Base-by-base conservation (phyloP, 2,888 invertebrate genomes). In the Aplocera efformata region DNA sequence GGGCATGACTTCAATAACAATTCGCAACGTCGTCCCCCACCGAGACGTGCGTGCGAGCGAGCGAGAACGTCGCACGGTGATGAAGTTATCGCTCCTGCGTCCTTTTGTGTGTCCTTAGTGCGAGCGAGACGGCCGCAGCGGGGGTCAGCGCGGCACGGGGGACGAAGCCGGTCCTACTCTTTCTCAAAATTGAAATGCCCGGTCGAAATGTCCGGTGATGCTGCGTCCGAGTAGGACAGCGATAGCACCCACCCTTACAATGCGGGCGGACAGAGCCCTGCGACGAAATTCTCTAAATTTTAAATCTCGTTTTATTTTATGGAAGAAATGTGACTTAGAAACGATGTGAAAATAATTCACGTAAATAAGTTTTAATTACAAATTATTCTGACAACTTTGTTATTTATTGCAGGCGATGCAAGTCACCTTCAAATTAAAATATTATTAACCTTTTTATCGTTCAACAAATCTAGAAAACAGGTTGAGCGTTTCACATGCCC, bases 171-270 rank as follows among this genome's bases (percentile, higher is more conserved):
- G 81, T 85, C 83, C 85, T 85, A 83, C 88, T 86, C 86, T 89
- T 88, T 88, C 88, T 89, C 88, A 86, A 88, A 89, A 89, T 89
- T 89, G 88, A 88, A 89, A 88, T 88, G 88, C 88, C 88, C 88
- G 88, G 88, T 86, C 88, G 88, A 88, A 88, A 85, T 89, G 88
- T 88, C 88, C 88, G 84, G 88, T 81, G 86, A 86, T 81, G 88
- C 86, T 86, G 85, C 81, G 88, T 86, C 86, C 86, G 86, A 88
- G 86, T 79, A 66, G 85, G 86, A 88, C 57, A 72, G 86, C 85
- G 79, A 84, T 86, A 86, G 75, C 83, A 80, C 80, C 86, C 84
- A 85, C 86, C 85, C 86, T 83, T 81, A 81, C 81, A 76, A 80
- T 84, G 83, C 88, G 86, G 85, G 83, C 80, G 78, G 80, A 74